These are phyloP conservation scores for Metopia argyrocephala DNA, from an alignment of 2,888 invertebrate genomes.

Conservation along the genomic window DNA sequence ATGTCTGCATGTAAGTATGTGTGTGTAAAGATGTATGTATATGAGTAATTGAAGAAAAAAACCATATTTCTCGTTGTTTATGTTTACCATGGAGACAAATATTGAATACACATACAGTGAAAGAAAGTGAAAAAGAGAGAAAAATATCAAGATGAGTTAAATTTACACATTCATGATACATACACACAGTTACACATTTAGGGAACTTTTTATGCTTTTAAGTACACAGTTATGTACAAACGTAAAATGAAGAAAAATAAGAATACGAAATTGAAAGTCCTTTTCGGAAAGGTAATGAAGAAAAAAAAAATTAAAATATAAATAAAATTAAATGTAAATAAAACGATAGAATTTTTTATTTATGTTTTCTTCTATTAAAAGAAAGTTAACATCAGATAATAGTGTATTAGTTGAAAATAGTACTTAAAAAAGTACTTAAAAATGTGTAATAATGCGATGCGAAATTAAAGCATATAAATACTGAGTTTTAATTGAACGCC, in stretches of 20 bases:
- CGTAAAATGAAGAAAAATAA: not conserved
- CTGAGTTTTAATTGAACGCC: no score
- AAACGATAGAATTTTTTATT: conserved; percentile 13
- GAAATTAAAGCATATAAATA: no score
- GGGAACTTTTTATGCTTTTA: not conserved
- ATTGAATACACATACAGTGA: not conserved
- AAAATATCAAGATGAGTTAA: not conserved
- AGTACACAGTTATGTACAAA: not conserved
- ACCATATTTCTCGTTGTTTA: conserved; percentile 66
- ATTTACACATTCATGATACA: not conserved
- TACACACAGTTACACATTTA: not conserved
- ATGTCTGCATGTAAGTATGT: not conserved
- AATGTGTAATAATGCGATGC: no score
- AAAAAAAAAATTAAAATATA: not conserved
- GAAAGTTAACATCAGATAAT: no score
- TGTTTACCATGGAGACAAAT: conserved; percentile 46
- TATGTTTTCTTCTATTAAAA: not conserved
- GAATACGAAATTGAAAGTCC: conserved; percentile 7
- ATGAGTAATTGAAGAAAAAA: conserved; percentile 9
- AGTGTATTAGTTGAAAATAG: no score
- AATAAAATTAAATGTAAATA: not conserved
- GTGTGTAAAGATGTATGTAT: not conserved
- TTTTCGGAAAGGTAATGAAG: not conserved
- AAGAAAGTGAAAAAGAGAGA: not conserved
- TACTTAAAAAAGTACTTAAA: no score